Percentiles rank a stretch among this genome's conserved stretches.
phyloP scores from a whole-genome alignment of 2,113 vertebrate genomes.

The Xyrauchen texanus region DNA sequence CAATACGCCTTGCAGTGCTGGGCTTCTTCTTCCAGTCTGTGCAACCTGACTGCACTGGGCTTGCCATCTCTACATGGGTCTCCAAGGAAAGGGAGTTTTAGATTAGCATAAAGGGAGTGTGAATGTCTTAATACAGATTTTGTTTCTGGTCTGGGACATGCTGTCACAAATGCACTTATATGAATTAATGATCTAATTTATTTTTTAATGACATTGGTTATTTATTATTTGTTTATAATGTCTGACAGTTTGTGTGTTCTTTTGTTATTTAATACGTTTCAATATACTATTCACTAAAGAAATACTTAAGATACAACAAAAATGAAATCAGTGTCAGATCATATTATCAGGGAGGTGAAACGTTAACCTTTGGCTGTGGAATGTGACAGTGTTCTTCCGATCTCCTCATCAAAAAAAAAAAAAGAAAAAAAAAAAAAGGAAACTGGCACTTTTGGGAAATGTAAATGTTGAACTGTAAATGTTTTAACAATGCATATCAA shows the following conservation, averaged over 20 bases:
- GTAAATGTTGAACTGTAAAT: neutral
- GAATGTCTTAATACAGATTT: neutral
- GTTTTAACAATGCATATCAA: neutral
- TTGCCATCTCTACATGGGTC: neutral
- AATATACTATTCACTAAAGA: constrained; percentile 10
- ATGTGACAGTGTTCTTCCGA: neutral
- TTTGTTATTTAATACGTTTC: neutral
- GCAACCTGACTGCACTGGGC: neutral
- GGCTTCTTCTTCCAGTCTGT: neutral
- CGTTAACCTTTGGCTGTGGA: neutral
- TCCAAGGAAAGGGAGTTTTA: neutral
- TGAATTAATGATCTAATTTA: constrained; percentile 24
- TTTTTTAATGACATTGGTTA: constrained; percentile 16
- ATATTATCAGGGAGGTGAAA: no score
- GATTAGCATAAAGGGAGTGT: neutral
- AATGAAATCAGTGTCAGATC: no score
- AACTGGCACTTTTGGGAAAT: constrained; percentile 1
- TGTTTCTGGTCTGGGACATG: neutral
- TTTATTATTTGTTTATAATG: constrained; percentile 17
- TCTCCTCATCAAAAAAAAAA: neutral
- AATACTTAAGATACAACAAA: constrained; percentile 4
- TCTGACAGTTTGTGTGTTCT: neutral
- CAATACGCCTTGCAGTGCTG: neutral
- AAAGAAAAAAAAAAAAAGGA: no score
- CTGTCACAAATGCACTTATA: constrained; percentile 12